A percentile compares a stretch with the other conserved stretches of the same genome.
Conservation (phyloP, 30 jellyfish, hydroid and myxozoan species). For the Chironex yamaguchii region DNA sequence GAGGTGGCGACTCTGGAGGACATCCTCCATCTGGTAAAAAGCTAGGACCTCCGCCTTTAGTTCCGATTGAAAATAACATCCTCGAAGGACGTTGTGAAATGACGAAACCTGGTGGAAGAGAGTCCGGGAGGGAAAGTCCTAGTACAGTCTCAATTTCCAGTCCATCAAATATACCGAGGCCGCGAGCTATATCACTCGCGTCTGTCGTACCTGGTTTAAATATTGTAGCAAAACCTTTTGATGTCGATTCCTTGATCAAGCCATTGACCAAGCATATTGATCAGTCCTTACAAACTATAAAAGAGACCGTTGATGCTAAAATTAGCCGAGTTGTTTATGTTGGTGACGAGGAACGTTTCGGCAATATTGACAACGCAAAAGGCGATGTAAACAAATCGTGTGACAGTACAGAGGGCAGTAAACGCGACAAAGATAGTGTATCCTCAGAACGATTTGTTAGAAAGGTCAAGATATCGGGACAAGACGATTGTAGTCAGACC, state of each 20-base stretch:
- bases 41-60: background rate
- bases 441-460: too few relatives aligned
- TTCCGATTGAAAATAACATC: background rate
- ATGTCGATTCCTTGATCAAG: slow-evolving; percentile 52
- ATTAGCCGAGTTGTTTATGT: background rate
- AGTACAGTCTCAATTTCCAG: background rate
- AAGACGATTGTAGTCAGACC: too few relatives aligned
- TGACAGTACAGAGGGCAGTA: too few relatives aligned
- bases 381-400: background rate
- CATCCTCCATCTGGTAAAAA: background rate
- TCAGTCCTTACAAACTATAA: slow-evolving; percentile 48
- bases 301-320: slow-evolving; percentile 42
- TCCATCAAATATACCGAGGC: background rate
- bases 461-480: too few relatives aligned
- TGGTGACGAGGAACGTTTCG: background rate
- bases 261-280: slow-evolving; percentile 66
- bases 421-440: too few relatives aligned
- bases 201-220: slow-evolving; percentile 65
- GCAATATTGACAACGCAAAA: background rate
- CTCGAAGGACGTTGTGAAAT: background rate
- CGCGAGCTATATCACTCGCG: background rate
- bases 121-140: too few relatives aligned
- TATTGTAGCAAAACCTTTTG: slow-evolving; percentile 60
- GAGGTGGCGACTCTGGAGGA: too few relatives aligned
- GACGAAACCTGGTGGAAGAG: background rate